Percentiles rank a stretch among this genome's conserved stretches.
These are phyloP conservation scores for Hylyphantes graminicola DNA, from an alignment of 1,140 invertebrate genomes.

Conservation along the genomic window DNA sequence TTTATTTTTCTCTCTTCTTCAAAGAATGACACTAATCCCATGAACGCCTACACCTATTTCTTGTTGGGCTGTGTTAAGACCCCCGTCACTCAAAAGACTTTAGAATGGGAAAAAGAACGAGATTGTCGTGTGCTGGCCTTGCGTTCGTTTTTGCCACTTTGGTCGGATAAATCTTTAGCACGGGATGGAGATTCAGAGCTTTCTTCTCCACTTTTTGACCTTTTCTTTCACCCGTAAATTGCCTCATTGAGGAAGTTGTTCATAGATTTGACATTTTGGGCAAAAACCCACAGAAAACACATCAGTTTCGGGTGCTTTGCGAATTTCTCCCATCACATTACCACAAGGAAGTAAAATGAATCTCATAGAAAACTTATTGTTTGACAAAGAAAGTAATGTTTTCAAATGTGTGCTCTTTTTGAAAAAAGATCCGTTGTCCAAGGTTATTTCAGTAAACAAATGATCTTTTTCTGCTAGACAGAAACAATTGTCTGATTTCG, in stretches of 20 bases:
- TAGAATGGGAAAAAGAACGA: neutral
- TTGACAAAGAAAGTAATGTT: too few relatives aligned
- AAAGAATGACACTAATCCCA: conserved; percentile 49
- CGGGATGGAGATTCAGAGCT: conserved; percentile 2
- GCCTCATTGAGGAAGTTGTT: conserved; percentile 31
- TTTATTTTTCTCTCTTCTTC: conserved; percentile 29
- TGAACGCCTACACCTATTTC: conserved; percentile 48
- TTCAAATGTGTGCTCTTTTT: too few relatives aligned
- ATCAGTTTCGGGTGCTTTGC: conserved; percentile 7
- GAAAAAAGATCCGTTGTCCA: too few relatives aligned
- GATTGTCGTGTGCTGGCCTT: conserved; percentile 29
- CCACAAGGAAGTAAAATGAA: conserved; percentile 7
- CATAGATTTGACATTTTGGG: conserved; percentile 19
- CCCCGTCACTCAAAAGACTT: conserved; percentile 37
- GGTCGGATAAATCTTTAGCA: conserved; percentile 45
- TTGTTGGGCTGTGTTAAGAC: conserved; percentile 24
- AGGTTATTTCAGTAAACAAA: too few relatives aligned
- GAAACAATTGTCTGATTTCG: too few relatives aligned
- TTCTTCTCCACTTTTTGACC: conserved; percentile 25
- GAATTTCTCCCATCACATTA: conserved; percentile 13
- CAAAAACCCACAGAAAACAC: conserved; percentile 28
- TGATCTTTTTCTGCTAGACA: too few relatives aligned
- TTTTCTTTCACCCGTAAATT: conserved; percentile 44
- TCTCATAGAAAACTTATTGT: too few relatives aligned
- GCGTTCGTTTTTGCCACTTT: conserved; percentile 19